A percentile compares a stretch with the other conserved stretches of the same genome.
Conservation (phyloP, 2,113 vertebrate species). For the Sinocyclocheilus rhinocerous region DNA sequence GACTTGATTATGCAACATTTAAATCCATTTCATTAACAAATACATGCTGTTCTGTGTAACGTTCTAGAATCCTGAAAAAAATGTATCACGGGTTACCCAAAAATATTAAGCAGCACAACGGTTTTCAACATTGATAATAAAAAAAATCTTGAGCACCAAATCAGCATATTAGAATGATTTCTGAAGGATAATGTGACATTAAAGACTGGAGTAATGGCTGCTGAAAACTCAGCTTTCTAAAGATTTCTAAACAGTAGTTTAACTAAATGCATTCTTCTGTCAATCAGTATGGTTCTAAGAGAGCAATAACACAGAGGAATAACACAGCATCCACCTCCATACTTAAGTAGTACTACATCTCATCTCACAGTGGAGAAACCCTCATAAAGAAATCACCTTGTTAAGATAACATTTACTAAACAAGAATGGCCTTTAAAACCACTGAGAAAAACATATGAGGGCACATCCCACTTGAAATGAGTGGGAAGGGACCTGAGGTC, state of each 20-base stretch:
- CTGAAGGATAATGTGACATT: too few relatives aligned
- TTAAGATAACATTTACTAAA: background rate
- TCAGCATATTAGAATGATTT: too few relatives aligned
- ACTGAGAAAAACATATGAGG: background rate
- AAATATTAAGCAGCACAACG: background rate
- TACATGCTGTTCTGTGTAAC: background rate
- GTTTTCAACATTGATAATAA: background rate
- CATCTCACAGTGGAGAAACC: background rate
- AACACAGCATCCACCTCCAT: background rate
- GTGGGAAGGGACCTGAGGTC: background rate
- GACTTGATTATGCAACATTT: slow-evolving; percentile 20
- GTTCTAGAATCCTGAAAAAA: background rate
- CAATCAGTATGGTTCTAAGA: background rate
- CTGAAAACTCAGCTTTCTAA: background rate
- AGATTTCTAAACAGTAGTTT: background rate
- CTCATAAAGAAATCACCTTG: background rate
- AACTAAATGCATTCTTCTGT: background rate
- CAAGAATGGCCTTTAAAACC: background rate
- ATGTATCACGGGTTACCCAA: background rate
- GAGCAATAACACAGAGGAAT: background rate
- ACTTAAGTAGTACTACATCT: background rate
- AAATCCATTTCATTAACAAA: background rate
- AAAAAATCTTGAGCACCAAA: too few relatives aligned
- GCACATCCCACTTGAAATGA: background rate
- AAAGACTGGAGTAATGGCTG: background rate